These are phyloP conservation scores for Labia minor DNA, from an alignment of 2,888 invertebrate species.

Conservation along the genomic window DNA sequence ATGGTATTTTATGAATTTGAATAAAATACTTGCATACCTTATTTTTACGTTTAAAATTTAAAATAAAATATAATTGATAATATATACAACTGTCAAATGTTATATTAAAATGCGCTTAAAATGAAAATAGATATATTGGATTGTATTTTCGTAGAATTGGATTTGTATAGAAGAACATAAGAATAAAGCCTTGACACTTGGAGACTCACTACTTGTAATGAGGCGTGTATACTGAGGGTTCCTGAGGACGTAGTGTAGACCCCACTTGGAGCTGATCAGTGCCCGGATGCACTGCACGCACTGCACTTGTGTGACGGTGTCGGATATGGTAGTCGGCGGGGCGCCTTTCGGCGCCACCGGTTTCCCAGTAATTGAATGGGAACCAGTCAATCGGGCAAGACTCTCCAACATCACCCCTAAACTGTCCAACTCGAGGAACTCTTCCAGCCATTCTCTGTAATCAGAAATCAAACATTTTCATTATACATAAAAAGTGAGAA, in stretches of 20 bases:
- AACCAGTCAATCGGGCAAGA: slow-evolving; percentile 33
- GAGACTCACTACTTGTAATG: slow-evolving; percentile 35
- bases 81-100: too few relatives aligned
- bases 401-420: slow-evolving; percentile 37
- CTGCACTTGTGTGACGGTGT: slow-evolving; percentile 37
- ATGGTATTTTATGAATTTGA: too few relatives aligned
- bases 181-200: too few relatives aligned
- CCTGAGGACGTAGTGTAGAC: slow-evolving; percentile 36
- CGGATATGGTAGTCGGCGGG: slow-evolving; percentile 32
- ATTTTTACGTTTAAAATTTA: too few relatives aligned
- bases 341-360: slow-evolving; percentile 29
- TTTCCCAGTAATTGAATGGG: slow-evolving; percentile 24
- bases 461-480: too few relatives aligned
- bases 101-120: too few relatives aligned
- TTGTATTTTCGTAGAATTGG: too few relatives aligned
- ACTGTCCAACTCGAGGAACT: slow-evolving; percentile 38
- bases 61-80: too few relatives aligned
- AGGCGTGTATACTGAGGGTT: slow-evolving; percentile 34
- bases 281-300: slow-evolving; percentile 37
- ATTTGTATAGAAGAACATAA: too few relatives aligned
- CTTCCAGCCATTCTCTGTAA: slow-evolving; percentile 35
- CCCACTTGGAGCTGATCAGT: slow-evolving; percentile 37
- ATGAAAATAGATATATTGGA: too few relatives aligned
- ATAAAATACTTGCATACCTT: too few relatives aligned
- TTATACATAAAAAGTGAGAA: too few relatives aligned